These are phyloP conservation scores for Sarcophaga subvicina DNA, from an alignment of 2,888 invertebrate genomes.

Conservation along the genomic window DNA sequence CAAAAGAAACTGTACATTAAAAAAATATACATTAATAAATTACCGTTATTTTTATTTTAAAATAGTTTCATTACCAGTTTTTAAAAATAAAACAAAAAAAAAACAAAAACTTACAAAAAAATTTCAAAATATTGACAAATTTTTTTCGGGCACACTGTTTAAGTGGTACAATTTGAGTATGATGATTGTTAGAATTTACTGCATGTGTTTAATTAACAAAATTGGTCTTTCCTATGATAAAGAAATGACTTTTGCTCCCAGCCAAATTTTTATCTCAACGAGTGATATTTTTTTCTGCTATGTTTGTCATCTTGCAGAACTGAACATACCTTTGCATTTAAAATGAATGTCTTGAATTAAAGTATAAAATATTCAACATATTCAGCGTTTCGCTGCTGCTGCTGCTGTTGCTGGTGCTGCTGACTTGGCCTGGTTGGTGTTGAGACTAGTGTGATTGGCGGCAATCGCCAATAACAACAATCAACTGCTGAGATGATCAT, in stretches of 20 bases:
- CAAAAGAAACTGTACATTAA: too few species aligned
- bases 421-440: slow-evolving; percentile 26
- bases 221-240: background rate
- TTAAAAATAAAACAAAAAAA: too few species aligned
- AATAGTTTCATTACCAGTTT: too few species aligned
- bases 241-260: slow-evolving; percentile 10
- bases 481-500: slow-evolving; percentile 65
- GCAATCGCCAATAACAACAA: slow-evolving; percentile 66
- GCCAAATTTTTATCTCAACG: background rate
- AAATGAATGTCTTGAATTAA: slow-evolving; percentile 47
- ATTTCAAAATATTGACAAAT: too few species aligned
- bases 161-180: too few species aligned
- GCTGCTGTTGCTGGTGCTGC: background rate
- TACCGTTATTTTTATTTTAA: too few species aligned
- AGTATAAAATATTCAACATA: slow-evolving; percentile 53
- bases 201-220: background rate
- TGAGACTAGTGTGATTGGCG: slow-evolving; percentile 65
- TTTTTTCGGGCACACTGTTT: too few species aligned
- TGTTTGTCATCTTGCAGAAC: slow-evolving; percentile 10
- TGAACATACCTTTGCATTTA: slow-evolving; percentile 35
- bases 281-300: background rate
- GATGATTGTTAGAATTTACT: too few species aligned
- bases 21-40: too few species aligned
- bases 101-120: too few species aligned
- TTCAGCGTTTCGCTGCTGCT: slow-evolving; percentile 36